Evolutionary conservation across 2,888 invertebrate species (phyloP).

Genomic region (Pherbina coryleti): DNA sequence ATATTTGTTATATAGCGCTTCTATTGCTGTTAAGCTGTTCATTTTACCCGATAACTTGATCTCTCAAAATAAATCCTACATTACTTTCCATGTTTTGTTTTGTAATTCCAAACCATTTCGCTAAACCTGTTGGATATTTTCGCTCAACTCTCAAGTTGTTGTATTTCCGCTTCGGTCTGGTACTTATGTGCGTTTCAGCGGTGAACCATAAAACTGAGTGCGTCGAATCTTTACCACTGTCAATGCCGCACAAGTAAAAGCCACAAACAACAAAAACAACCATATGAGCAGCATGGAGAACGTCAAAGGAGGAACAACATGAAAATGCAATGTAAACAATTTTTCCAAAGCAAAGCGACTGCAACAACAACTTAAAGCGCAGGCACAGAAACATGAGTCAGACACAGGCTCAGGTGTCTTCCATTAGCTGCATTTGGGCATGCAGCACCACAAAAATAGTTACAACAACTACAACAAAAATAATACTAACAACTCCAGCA

Average conservation of each 20-base stretch:
- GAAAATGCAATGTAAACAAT: slow-evolving; percentile 37
- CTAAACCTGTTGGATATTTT: not conserved
- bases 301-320: slow-evolving; percentile 5
- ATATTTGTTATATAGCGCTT: not conserved
- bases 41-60: not conserved
- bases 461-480: not conserved
- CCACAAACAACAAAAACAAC: slow-evolving; percentile 6
- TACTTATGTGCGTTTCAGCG: not conserved
- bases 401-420: not conserved
- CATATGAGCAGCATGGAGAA: not conserved
- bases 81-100: not conserved
- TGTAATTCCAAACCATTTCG: not conserved
- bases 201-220: not conserved
- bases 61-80: not conserved
- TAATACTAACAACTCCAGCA: not conserved
- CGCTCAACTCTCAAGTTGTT: not conserved
- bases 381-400: not conserved
- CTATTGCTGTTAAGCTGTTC: not conserved
- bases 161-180: slow-evolving; percentile 7
- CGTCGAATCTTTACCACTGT: slow-evolving; percentile 19
- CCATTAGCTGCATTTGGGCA: slow-evolving; percentile 7
- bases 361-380: not conserved
- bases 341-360: not conserved
- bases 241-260: not conserved
- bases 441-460: not conserved